Conservation (phyloP, 2,888 invertebrate genomes). For the Idaea straminata region DNA sequence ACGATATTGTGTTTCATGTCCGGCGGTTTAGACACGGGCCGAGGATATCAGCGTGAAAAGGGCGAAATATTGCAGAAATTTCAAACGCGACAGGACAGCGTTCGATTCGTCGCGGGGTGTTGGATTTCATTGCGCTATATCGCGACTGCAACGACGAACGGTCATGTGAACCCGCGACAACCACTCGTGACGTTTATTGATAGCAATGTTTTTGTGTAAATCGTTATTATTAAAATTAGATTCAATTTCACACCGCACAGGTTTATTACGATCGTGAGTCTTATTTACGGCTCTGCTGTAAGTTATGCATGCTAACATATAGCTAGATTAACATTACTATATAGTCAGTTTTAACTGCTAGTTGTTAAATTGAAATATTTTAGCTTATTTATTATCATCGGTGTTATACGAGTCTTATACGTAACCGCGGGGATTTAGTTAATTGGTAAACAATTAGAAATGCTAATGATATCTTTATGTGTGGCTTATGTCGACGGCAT, state of each 20-base stretch:
- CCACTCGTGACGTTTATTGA: slow-evolving; percentile 63
- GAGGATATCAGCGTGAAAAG: slow-evolving; percentile 77
- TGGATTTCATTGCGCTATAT: slow-evolving; percentile 76
- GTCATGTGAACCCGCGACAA: slow-evolving; percentile 59
- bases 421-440: slow-evolving; percentile 10
- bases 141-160: slow-evolving; percentile 53
- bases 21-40: slow-evolving; percentile 74
- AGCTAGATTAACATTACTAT: slow-evolving; percentile 38
- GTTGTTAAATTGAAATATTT: slow-evolving; percentile 44
- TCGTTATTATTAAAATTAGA: slow-evolving; percentile 59
- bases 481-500: slow-evolving; percentile 49
- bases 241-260: slow-evolving; percentile 44
- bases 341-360: slow-evolving; percentile 45
- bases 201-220: slow-evolving; percentile 62
- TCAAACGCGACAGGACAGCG: slow-evolving; percentile 76
- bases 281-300: slow-evolving; percentile 44
- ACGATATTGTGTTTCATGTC: slow-evolving; percentile 79
- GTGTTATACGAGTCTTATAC: not conserved
- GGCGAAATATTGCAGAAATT: slow-evolving; percentile 79
- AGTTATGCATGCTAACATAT: slow-evolving; percentile 14
- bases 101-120: slow-evolving; percentile 77
- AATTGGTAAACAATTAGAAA: slow-evolving; percentile 19
- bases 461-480: slow-evolving; percentile 25
- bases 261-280: slow-evolving; percentile 39
- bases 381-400: slow-evolving; percentile 21